Conservation (phyloP, 2,888 invertebrate genomes). For the Aphodius granarius region DNA sequence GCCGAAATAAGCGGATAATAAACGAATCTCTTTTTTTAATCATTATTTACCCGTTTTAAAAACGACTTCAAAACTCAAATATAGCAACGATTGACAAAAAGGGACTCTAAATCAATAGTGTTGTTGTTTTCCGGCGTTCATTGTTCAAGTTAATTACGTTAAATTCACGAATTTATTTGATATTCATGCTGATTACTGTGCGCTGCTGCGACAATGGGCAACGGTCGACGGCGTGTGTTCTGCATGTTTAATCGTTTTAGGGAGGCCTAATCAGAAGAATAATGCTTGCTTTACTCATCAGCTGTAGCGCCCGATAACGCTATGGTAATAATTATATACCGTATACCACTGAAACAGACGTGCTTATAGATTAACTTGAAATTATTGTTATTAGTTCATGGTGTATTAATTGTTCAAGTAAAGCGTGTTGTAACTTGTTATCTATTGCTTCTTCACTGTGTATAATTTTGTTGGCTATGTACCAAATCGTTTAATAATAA, state of each 20-base stretch:
- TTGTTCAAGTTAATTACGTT: conserved; percentile 27
- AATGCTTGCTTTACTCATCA: neutral
- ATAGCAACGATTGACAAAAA: conserved; percentile 25
- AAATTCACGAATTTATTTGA: conserved; percentile 26
- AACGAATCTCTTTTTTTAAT: neutral
- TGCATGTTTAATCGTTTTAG: neutral
- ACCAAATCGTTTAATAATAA: neutral
- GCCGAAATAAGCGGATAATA: neutral
- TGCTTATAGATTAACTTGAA: neutral
- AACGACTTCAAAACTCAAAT: no score
- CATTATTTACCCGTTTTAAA: no score
- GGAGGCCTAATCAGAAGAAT: neutral
- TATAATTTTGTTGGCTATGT: neutral
- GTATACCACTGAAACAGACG: neutral
- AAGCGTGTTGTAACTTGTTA: neutral
- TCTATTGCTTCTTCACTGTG: neutral
- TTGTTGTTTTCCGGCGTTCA: conserved; percentile 21
- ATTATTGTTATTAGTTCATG: neutral
- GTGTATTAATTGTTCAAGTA: neutral
- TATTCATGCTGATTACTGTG: conserved; percentile 8
- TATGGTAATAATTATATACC: neutral
- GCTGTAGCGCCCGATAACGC: neutral
- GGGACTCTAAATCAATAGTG: conserved; percentile 26
- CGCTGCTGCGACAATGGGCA: neutral
- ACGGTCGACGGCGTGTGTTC: neutral